phyloP scores from a whole-genome alignment of 2,797 vertebrate species.

The Sebastes matsubarae region DNA sequence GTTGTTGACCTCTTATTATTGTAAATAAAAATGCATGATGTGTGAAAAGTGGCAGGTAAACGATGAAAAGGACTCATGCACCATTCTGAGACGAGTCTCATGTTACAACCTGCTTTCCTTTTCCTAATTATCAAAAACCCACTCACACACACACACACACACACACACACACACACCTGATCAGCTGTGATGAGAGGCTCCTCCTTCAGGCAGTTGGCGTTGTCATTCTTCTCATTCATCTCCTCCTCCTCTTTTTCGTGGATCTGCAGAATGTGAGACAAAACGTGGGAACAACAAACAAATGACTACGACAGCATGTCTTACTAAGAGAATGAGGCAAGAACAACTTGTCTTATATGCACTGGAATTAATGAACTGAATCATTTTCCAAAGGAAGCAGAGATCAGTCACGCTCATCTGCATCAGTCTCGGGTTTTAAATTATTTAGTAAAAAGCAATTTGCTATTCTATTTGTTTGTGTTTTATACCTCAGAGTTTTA shows the following conservation, averaged over 20 bases:
- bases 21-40: not conserved
- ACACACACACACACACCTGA: slow-evolving; percentile 81
- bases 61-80: not conserved
- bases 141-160: not conserved
- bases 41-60: not conserved
- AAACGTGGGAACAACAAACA: not conserved
- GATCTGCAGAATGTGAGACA: slow-evolving; percentile 74
- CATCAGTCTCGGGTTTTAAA: too few species aligned
- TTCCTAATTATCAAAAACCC: not conserved
- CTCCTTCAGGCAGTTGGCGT: slow-evolving; percentile 88
- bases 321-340: not conserved
- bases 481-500: too few species aligned
- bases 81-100: not conserved
- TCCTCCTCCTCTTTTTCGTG: slow-evolving; percentile 94
- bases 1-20: not conserved
- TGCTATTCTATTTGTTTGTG: too few species aligned
- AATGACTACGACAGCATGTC: not conserved
- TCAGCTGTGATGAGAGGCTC: slow-evolving; percentile 93
- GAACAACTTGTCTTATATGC: too few species aligned
- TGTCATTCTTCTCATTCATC: slow-evolving; percentile 94
- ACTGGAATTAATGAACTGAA: too few species aligned
- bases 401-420: rapidly evolving
- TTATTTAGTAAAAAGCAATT: too few species aligned
- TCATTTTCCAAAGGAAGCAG: too few species aligned
- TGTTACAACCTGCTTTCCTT: not conserved